Percentiles rank a stretch among this genome's conserved stretches.
Conservation (phyloP, 2,113 vertebrate genomes). For the Tenrec ecaudatus region DNA sequence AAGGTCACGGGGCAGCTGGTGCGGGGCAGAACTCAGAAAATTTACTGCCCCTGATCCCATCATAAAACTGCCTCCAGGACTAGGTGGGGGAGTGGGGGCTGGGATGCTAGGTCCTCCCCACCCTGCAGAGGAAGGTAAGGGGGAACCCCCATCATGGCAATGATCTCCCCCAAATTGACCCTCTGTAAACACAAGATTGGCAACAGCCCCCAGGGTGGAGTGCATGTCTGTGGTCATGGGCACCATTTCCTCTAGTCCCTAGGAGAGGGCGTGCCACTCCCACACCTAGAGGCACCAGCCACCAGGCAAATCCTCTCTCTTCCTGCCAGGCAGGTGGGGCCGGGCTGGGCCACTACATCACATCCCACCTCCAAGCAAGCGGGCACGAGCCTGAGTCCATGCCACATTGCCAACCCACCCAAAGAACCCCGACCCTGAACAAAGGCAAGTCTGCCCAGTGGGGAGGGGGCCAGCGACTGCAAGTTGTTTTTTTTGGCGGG, state of each 20-base stretch:
- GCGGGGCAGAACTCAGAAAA: too few species aligned
- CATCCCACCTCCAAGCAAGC: neutral
- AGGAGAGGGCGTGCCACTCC: neutral
- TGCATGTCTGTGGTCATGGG: neutral
- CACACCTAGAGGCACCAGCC: neutral
- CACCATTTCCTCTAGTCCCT: neutral
- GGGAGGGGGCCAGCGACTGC: neutral
- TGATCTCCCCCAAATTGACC: neutral
- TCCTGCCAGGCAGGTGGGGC: neutral
- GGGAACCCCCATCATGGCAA: neutral
- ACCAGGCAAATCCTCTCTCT: too few species aligned
- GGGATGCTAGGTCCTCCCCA: neutral
- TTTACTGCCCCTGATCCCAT: neutral
- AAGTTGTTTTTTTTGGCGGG: constrained; percentile 48
- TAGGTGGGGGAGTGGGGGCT: neutral
- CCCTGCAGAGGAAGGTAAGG: neutral
- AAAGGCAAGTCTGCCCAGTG: neutral
- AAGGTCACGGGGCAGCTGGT: constrained; percentile 35
- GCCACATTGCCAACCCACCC: neutral
- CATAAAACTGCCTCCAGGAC: neutral
- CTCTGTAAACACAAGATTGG: neutral
- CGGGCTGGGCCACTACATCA: neutral
- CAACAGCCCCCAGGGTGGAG: neutral
- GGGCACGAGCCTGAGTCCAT: neutral
- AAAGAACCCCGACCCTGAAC: neutral